Percentiles rank a stretch among this genome's conserved stretches.
Conservation (phyloP, 2,888 invertebrate species). For the Cataglyphis altisquamis region DNA sequence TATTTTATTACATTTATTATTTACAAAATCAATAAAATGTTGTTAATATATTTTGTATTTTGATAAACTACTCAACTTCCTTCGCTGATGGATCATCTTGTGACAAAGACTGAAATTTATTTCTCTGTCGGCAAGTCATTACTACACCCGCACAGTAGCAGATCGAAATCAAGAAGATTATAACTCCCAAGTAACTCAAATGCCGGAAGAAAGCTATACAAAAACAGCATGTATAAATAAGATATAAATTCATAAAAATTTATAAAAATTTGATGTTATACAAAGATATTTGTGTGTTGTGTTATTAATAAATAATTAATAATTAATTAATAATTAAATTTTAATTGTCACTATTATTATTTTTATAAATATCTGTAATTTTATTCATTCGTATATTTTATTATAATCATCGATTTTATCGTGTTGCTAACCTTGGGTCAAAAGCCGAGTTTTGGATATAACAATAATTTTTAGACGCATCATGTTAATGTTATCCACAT, state of each 20-base stretch:
- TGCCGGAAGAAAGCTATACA: slow-evolving; percentile 88
- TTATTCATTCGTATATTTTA: slow-evolving; percentile 18
- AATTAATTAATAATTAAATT: slow-evolving; percentile 30
- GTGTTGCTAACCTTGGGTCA: slow-evolving; percentile 86
- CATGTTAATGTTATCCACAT: slow-evolving; percentile 88
- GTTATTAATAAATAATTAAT: not conserved
- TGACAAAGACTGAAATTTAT: slow-evolving; percentile 82
- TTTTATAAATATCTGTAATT: slow-evolving; percentile 15
- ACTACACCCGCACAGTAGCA: slow-evolving; percentile 88
- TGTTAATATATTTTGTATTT: slow-evolving; percentile 8
- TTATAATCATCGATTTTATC: not conserved
- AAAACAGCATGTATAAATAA: not conserved
- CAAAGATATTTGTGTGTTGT: not conserved
- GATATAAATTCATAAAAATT: not conserved
- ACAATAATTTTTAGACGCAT: slow-evolving; percentile 87
- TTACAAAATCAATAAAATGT: not conserved
- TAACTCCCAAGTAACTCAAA: slow-evolving; percentile 88
- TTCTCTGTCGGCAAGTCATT: slow-evolving; percentile 87
- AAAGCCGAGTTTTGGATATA: slow-evolving; percentile 86
- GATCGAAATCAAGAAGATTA: slow-evolving; percentile 87
- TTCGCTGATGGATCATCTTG: not conserved
- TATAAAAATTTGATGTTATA: not conserved
- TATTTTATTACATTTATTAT: not conserved
- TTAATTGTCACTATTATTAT: not conserved
- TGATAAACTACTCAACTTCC: not conserved